phyloP scores from a whole-genome alignment of 2,113 vertebrate genomes.

The Zosterops japonicus region DNA sequence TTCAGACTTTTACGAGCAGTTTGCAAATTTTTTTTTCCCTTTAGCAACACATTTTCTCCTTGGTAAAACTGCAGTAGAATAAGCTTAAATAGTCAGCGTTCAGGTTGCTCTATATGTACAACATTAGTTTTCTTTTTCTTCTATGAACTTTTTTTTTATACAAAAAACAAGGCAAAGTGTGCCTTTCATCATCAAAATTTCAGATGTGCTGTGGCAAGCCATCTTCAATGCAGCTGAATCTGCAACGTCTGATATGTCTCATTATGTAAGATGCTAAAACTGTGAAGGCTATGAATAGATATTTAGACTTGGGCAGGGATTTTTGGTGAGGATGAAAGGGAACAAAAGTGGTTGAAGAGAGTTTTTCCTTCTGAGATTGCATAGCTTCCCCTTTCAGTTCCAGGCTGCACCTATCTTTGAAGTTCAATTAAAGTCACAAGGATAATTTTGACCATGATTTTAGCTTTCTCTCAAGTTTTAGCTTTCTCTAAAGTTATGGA shows the following conservation, averaged over 20 bases:
- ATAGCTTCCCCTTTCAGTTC: neutral
- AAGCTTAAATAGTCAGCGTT: neutral
- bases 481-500: neutral
- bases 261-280: slow-evolving; percentile 54
- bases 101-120: neutral
- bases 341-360: neutral
- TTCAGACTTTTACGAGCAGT: neutral
- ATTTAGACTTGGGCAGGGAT: slow-evolving; percentile 12
- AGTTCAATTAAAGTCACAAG: neutral
- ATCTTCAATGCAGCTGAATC: slow-evolving; percentile 16
- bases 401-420: neutral
- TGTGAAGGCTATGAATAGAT: neutral
- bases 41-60: neutral
- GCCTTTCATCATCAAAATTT: neutral
- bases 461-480: neutral
- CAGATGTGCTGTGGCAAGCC: neutral
- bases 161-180: neutral
- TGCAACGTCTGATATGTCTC: neutral
- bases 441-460: neutral
- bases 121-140: neutral
- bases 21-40: neutral
- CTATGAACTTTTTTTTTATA: neutral
- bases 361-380: neutral
- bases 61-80: neutral
- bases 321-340: neutral